Evolutionary conservation across 2,888 invertebrate genomes (phyloP), one percentile per base, ranked within the genome.

Genomic region (Coremacera marginata): DNA sequence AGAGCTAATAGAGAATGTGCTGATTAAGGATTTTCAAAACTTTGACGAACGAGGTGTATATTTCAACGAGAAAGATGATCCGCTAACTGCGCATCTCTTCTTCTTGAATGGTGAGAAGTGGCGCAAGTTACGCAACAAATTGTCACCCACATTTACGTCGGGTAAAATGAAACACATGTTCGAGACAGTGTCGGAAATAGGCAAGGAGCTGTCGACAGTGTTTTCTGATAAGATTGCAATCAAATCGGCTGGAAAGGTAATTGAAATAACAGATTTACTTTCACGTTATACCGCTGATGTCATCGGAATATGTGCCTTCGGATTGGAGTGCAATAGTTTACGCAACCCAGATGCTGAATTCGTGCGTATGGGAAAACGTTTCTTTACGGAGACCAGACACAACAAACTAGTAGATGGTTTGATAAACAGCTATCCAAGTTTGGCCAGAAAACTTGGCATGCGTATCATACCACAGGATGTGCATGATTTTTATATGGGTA

Each of bases 201-300:
- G 81, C 5, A 71, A 82, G 2, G 77, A 82, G 22, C 81, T 90
- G 89, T 70, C 72, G 22, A 11, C 31, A 2, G 73, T 70, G 14
- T 14, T 77, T 0, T 51, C 22, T 0, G 73, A 75, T 19, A 27
- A 34, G 1, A 37, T 63, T 22, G 14, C 31, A 70, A n/a, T 14
- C 44, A 37, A 14, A 52, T 75, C 5, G 78, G 76, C 51, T 25
- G 76, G 73, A 0, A 9, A 80, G 0, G 49, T 63, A 5, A n/a
- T 90, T 85, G 85, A 85, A 37, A 57, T 87, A 0, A 82, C 81
- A 0, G 89, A 90, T 49, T 74, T 89, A 1, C 84, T 88, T 14
- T 89, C 89, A 0, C 88, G 89, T 22, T 91, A 88, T 74, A 90
- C 91, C 0, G 89, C 90, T 5, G 91, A 91, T 79, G 90, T 91